Percentiles rank a stretch among this genome's conserved stretches.
Evolutionary conservation across 1,140 invertebrate species (phyloP).

Genomic region (Riptortus pedestris): DNA sequence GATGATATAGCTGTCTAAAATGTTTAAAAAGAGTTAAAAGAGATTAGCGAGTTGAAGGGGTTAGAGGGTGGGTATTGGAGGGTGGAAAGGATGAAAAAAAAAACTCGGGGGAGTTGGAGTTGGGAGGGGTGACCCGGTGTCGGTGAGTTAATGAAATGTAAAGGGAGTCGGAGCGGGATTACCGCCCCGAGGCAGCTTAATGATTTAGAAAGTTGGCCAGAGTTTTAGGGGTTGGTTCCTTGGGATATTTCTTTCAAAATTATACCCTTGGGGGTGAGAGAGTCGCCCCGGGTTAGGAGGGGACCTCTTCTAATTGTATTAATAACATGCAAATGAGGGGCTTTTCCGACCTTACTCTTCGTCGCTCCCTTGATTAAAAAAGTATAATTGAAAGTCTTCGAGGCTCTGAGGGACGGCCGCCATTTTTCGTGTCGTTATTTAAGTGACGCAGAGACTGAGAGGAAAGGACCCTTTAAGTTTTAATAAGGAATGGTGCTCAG

Average conservation of each 20-base stretch:
- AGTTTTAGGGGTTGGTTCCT: conserved; percentile 6
- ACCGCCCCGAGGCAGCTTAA: conserved; percentile 14
- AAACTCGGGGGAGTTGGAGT: neutral
- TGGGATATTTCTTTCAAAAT: conserved; percentile 26
- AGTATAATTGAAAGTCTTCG: conserved; percentile 25
- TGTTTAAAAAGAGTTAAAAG: neutral
- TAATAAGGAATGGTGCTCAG: neutral
- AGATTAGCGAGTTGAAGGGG: neutral
- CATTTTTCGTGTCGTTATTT: conserved; percentile 24
- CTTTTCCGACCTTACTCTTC: conserved; percentile 35
- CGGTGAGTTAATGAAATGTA: conserved; percentile 21
- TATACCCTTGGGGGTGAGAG: conserved; percentile 12
- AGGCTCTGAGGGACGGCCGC: neutral
- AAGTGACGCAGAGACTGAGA: conserved; percentile 10
- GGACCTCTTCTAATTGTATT: conserved; percentile 23
- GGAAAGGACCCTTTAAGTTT: conserved; percentile 13
- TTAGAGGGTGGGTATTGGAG: neutral
- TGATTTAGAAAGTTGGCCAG: conserved; percentile 28
- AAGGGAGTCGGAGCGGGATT: conserved; percentile 3
- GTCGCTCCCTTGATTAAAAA: conserved; percentile 30
- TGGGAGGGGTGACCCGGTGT: neutral
- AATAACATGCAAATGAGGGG: conserved; percentile 26
- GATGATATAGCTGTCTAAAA: neutral
- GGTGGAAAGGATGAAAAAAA: neutral
- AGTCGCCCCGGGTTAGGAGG: neutral